phyloP scores from a whole-genome alignment of 64 coral and sea anemone species.

The Stichodactyla helianthus region DNA sequence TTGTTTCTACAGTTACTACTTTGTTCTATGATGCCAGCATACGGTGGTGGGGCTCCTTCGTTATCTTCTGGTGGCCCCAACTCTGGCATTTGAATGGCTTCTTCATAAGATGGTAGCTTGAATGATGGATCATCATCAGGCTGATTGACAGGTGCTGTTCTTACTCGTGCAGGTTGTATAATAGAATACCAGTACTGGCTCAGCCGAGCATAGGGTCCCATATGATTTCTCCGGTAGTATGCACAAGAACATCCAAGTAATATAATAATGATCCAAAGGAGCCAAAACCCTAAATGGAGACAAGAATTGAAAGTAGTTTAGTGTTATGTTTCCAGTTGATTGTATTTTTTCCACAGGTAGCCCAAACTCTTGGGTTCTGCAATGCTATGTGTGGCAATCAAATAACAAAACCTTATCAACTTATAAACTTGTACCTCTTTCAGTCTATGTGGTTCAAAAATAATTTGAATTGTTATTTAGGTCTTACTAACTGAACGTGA shows the following conservation, averaged over 20 bases:
- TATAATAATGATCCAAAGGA: slow-evolving; percentile 33
- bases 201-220: slow-evolving; percentile 8
- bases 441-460: too few species aligned
- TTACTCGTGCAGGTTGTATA: background rate
- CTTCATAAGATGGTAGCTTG: slow-evolving; percentile 53
- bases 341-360: too few species aligned
- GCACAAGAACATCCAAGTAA: slow-evolving; percentile 48
- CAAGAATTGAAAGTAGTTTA: too few species aligned
- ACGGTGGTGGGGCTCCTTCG: slow-evolving; percentile 46
- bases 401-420: too few species aligned
- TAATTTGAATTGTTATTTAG: too few species aligned
- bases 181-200: slow-evolving; percentile 29
- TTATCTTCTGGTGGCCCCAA: slow-evolving; percentile 41
- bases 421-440: too few species aligned
- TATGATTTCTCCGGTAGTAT: slow-evolving; percentile 31
- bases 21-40: background rate
- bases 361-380: too few species aligned
- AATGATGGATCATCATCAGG: slow-evolving; percentile 7
- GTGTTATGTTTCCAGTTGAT: too few species aligned
- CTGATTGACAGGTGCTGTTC: background rate
- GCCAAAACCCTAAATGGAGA: slow-evolving; percentile 41
- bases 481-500: too few species aligned
- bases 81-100: slow-evolving; percentile 37
- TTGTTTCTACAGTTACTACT: background rate
- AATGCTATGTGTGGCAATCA: too few species aligned